Conservation (phyloP, 2,888 invertebrate genomes). For the Melipona bicolor region DNA sequence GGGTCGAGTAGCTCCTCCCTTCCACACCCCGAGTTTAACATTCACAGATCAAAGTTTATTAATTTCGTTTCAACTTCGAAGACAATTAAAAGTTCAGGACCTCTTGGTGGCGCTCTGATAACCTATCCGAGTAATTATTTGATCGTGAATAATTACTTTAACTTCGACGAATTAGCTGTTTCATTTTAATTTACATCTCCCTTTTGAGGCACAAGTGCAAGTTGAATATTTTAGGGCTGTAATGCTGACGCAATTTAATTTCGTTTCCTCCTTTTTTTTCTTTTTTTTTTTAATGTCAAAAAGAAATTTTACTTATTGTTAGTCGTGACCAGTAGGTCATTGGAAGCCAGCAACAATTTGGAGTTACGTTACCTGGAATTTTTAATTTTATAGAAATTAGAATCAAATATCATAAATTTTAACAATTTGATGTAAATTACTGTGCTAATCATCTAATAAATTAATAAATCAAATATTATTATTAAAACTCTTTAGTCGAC, state of each 20-base stretch:
- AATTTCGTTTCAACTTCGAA: constrained; percentile 24
- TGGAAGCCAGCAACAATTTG: too few relatives aligned
- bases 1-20: neutral
- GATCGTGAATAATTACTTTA: neutral
- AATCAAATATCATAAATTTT: too few relatives aligned
- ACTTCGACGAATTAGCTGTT: neutral
- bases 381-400: too few relatives aligned
- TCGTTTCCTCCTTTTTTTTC: neutral
- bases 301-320: too few relatives aligned
- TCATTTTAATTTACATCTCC: neutral
- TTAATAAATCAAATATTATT: too few relatives aligned
- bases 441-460: too few relatives aligned
- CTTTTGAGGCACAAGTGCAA: neutral
- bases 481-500: too few relatives aligned
- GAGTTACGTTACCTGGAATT: too few relatives aligned
- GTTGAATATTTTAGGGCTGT: neutral
- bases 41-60: constrained; percentile 31
- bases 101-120: neutral
- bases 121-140: neutral
- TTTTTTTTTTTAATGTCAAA: neutral
- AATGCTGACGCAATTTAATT: neutral
- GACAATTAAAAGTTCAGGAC: constrained; percentile 40
- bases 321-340: too few relatives aligned
- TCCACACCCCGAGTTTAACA: neutral
- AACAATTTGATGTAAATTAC: too few relatives aligned